Percentiles rank a stretch among this genome's conserved stretches.
Evolutionary conservation across 2,888 invertebrate genomes (phyloP).

Genomic region (Hypselothyrea guttata): DNA sequence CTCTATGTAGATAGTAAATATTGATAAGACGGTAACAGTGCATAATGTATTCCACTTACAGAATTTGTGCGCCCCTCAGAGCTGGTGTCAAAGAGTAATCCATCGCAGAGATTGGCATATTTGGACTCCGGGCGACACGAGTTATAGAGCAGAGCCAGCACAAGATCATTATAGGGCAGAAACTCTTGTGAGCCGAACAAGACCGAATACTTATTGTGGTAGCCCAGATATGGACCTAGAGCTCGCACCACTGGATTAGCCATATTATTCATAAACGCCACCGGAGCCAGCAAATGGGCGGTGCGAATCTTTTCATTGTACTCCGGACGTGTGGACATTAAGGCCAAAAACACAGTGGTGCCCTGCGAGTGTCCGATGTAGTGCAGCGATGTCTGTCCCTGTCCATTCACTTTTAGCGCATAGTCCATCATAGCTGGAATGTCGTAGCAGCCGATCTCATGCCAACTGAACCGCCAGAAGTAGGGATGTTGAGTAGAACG

Average conservation of each 20-base stretch:
- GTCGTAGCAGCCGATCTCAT: slow-evolving; percentile 90
- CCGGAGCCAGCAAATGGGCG: slow-evolving; percentile 76
- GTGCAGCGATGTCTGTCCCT: slow-evolving; percentile 61
- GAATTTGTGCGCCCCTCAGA: background rate
- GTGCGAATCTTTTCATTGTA: slow-evolving; percentile 77
- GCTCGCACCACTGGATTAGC: slow-evolving; percentile 79
- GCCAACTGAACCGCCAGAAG: slow-evolving; percentile 86
- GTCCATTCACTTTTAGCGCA: slow-evolving; percentile 57
- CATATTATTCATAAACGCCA: slow-evolving; percentile 83
- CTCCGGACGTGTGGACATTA: slow-evolving; percentile 67
- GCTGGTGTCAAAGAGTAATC: background rate
- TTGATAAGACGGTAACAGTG: too few relatives aligned
- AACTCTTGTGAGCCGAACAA: slow-evolving; percentile 83
- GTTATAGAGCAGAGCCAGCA: slow-evolving; percentile 82
- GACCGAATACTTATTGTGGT: slow-evolving; percentile 36
- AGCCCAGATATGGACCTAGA: slow-evolving; percentile 79
- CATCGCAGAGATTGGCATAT: slow-evolving; percentile 12
- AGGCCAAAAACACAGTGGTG: slow-evolving; percentile 67
- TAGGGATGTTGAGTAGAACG: slow-evolving; percentile 19
- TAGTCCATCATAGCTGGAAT: slow-evolving; percentile 67
- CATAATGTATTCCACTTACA: background rate
- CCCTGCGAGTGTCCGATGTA: slow-evolving; percentile 80
- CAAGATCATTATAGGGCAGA: slow-evolving; percentile 84
- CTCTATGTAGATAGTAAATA: background rate
- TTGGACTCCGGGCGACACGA: slow-evolving; percentile 78